A percentile compares a stretch with the other conserved stretches of the same genome.
These are phyloP conservation scores for Acanthopagrus latus DNA, from an alignment of 2,797 vertebrate species.

Conservation along the genomic window DNA sequence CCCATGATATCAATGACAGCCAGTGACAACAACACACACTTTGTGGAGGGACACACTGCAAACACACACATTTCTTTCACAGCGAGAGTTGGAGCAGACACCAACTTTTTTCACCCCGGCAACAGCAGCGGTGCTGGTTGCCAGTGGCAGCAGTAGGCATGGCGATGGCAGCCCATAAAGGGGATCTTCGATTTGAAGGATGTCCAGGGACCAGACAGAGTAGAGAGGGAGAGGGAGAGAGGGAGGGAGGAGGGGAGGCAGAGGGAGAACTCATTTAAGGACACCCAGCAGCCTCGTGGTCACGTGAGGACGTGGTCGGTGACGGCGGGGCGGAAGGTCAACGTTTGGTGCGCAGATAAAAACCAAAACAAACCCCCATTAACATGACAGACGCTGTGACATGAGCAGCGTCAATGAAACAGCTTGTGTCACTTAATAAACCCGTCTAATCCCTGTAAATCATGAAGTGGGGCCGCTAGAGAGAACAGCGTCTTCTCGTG, in stretches of 20 bases:
- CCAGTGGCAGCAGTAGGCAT: constrained; percentile 65
- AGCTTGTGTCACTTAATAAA: constrained; percentile 24
- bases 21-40: constrained; percentile 49
- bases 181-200: constrained; percentile 69
- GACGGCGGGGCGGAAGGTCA: constrained; percentile 33
- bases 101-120: constrained; percentile 62
- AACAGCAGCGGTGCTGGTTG: constrained; percentile 64
- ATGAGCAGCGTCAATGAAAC: constrained; percentile 33
- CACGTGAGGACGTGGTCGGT: constrained; percentile 44
- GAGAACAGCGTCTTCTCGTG: neutral
- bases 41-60: constrained; percentile 45
- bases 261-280: constrained; percentile 32
- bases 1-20: constrained; percentile 69
- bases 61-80: constrained; percentile 65
- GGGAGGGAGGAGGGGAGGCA: neutral
- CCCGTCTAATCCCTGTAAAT: constrained; percentile 25
- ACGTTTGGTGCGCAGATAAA: constrained; percentile 34
- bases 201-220: constrained; percentile 61
- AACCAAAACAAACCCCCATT: constrained; percentile 44
- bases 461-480: constrained; percentile 5
- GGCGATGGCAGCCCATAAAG: constrained; percentile 69
- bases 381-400: constrained; percentile 49
- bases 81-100: constrained; percentile 56
- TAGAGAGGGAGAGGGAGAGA: neutral
- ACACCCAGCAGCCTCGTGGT: constrained; percentile 45